A percentile compares a stretch with the other conserved stretches of the same genome.
These are phyloP conservation scores for Cephalopholis sonnerati DNA, from an alignment of 2,113 vertebrate species.

Conservation along the genomic window DNA sequence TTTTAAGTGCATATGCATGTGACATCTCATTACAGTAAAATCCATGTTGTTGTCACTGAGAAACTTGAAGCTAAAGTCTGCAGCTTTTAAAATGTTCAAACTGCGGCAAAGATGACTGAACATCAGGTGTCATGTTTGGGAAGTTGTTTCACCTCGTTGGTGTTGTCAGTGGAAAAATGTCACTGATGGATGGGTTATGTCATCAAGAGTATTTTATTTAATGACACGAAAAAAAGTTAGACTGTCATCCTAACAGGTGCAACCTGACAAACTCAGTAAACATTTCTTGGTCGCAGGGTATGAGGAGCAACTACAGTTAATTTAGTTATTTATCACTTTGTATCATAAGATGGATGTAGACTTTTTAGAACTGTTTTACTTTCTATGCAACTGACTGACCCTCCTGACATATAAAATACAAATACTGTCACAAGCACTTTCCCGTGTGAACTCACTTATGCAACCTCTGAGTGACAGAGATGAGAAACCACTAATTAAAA, in stretches of 20 bases:
- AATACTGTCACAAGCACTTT: constrained; percentile 13
- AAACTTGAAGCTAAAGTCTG: neutral
- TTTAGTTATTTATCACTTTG: too few species aligned
- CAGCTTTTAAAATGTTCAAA: neutral
- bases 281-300: too few species aligned
- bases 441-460: constrained; percentile 9
- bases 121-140: neutral
- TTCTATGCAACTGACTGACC: neutral
- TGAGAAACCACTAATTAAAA: neutral
- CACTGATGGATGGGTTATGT: too few species aligned
- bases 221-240: neutral
- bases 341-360: too few species aligned
- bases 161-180: too few species aligned
- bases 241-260: too few species aligned
- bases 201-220: too few species aligned
- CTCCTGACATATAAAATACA: constrained; percentile 26
- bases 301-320: too few species aligned
- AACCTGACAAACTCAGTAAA: too few species aligned
- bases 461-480: neutral
- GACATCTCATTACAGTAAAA: neutral
- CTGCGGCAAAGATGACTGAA: neutral
- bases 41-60: neutral
- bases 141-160: neutral
- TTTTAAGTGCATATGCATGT: neutral
- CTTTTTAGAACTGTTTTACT: too few species aligned